A percentile compares a stretch with the other conserved stretches of the same genome.
Evolutionary conservation across 2,797 vertebrate genomes (phyloP).

Genomic region (Rhynchotus rufescens): DNA sequence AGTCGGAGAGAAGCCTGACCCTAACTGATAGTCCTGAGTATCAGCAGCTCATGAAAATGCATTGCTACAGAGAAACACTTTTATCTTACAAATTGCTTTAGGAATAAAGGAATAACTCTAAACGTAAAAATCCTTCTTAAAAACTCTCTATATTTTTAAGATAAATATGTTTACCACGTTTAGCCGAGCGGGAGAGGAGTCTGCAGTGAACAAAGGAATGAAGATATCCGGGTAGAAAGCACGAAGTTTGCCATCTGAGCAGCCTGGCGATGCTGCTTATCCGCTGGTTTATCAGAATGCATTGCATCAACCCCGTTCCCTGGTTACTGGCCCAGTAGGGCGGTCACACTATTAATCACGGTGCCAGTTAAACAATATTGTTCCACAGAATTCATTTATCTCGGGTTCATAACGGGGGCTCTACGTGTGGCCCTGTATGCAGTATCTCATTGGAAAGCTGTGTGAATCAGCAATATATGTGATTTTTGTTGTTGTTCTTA

Average conservation of each 20-base stretch:
- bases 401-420: background rate
- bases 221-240: constrained; percentile 45
- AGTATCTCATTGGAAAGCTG: background rate
- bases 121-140: constrained; percentile 44
- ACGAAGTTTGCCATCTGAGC: constrained; percentile 34
- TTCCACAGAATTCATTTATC: constrained; percentile 57
- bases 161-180: constrained; percentile 52
- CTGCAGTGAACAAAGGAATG: constrained; percentile 33
- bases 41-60: constrained; percentile 65
- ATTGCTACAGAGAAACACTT: constrained; percentile 55
- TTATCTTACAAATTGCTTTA: constrained; percentile 59
- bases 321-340: constrained; percentile 57
- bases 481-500: constrained; percentile 52
- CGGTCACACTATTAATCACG: constrained; percentile 65
- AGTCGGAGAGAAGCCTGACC: constrained; percentile 32
- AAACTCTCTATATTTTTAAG: constrained; percentile 55
- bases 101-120: constrained; percentile 56
- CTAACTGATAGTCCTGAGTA: constrained; percentile 47
- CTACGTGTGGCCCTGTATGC: background rate
- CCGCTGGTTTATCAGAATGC: constrained; percentile 61
- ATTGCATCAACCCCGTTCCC: constrained; percentile 39
- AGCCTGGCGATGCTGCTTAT: constrained; percentile 41
- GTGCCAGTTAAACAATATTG: constrained; percentile 54
- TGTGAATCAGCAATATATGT: constrained; percentile 24
- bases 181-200: constrained; percentile 49